These are phyloP conservation scores for Ophthalmotilapia sp. DNA, from an alignment of 2,113 vertebrate genomes.

Conservation along the genomic window DNA sequence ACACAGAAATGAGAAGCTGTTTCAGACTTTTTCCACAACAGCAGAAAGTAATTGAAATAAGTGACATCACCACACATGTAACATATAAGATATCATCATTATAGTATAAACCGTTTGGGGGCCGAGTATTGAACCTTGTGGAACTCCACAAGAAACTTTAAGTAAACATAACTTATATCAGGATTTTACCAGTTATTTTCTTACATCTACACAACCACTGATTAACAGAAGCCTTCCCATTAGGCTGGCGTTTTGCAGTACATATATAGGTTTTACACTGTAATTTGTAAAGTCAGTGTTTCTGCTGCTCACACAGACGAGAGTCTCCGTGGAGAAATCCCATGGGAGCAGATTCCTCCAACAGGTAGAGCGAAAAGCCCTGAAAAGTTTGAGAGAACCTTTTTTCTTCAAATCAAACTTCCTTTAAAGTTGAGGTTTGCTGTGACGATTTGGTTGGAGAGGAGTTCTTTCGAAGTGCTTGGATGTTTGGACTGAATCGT, in stretches of 20 bases:
- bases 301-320: constrained; percentile 86
- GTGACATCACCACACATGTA: neutral
- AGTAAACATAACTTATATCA: neutral
- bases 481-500: neutral
- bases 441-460: constrained; percentile 44
- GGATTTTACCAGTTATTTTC: neutral
- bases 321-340: constrained; percentile 90
- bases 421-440: constrained; percentile 31
- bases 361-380: constrained; percentile 78
- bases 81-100: neutral
- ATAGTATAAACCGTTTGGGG: neutral
- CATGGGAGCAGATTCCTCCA: constrained; percentile 84
- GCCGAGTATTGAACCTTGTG: neutral
- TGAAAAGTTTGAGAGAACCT: constrained; percentile 70
- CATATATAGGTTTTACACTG: neutral
- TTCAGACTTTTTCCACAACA: neutral
- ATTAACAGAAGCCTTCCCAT: neutral
- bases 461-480: neutral
- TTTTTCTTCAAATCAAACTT: constrained; percentile 9
- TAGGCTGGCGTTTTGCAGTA: neutral
- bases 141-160: neutral
- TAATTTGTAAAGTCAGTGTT: constrained; percentile 69
- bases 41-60: neutral
- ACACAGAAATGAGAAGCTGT: neutral
- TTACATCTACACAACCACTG: neutral